Conservation (phyloP, 2,113 vertebrate species). For the Anhinga rufa region DNA sequence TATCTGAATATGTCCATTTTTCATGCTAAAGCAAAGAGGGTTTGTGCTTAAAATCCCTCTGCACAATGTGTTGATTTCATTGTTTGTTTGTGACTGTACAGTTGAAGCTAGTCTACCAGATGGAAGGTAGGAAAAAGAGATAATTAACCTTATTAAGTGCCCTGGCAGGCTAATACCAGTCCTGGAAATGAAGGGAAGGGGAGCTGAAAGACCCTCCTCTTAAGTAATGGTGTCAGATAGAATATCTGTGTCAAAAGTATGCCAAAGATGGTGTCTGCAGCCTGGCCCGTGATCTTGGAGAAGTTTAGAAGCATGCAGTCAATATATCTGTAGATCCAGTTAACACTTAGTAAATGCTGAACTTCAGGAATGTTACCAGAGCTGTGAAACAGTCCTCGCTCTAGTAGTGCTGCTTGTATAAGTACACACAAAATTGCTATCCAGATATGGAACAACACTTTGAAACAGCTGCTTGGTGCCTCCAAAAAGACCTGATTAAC, state of each 20-base stretch:
- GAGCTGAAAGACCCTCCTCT: not conserved
- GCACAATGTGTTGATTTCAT: not conserved
- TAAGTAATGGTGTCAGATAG: not conserved
- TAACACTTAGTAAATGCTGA: not conserved
- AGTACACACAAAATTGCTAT: not conserved
- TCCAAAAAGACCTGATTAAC: not conserved
- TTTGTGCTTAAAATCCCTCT: not conserved
- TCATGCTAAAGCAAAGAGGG: not conserved
- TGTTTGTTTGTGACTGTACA: not conserved
- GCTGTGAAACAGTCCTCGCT: not conserved
- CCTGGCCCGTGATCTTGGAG: not conserved
- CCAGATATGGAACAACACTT: not conserved
- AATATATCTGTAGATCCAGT: not conserved
- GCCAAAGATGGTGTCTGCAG: not conserved
- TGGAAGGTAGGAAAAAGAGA: not conserved
- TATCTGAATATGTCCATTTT: not conserved
- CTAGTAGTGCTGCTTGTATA: not conserved
- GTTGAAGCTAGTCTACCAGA: not conserved
- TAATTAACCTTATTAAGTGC: not conserved
- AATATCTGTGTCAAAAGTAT: not conserved
- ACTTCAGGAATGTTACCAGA: not conserved
- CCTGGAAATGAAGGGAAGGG: not conserved
- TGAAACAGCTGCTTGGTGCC: not conserved
- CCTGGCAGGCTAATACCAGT: not conserved
- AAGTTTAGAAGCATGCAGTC: not conserved